Base-by-base conservation (phyloP, 2,113 vertebrate genomes). In the Herpailurus yagouaroundi region DNA sequence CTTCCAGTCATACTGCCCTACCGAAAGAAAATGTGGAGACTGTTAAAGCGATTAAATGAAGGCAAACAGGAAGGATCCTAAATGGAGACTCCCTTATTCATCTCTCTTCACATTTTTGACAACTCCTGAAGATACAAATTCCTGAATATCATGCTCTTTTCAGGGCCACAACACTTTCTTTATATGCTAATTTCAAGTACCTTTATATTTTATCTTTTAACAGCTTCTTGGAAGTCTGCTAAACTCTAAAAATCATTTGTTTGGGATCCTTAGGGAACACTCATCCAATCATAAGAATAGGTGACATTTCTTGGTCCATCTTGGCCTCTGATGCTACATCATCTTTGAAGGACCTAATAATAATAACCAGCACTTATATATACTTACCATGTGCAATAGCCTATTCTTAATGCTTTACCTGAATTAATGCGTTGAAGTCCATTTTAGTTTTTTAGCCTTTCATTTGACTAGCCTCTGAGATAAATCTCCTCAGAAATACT, bases 401-500 rank as follows among this genome's bases (percentile, higher is more conserved):
- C 23, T 77, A n/a, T 55, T 71, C 27, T 57, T 90, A 94, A 69
- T 55, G 31, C 55, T 85, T 73, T 76, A 63, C 31, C 19, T 87
- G 33, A 71, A 60, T 92, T 50, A 93, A 84, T 87, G 11, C 16
- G 13, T 69, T 94, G 36, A 88, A 83, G 41, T 84, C 3, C 45
- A 83, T 25, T 91, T 94, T 90, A 38, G 73, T 90, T 74, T 80
- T 84, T 73, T 25, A 76, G 7, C 94, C 48, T 77, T 97, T 66
- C 33, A 52, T 95, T n/a, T 96, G 66, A 93, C 88, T 79, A 90
- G 38, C 12, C 60, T 91, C 76, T 94, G 80, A 96, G 97, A 97
- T 95, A 91, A 95, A 97, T 31, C 88, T 93, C 71, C 38, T 94
- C 57, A 93, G 38, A 98, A 97, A 95, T 95, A 96, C 91, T 94